phyloP scores from a whole-genome alignment of 2,888 invertebrate species.

The Cetonia aurata region DNA sequence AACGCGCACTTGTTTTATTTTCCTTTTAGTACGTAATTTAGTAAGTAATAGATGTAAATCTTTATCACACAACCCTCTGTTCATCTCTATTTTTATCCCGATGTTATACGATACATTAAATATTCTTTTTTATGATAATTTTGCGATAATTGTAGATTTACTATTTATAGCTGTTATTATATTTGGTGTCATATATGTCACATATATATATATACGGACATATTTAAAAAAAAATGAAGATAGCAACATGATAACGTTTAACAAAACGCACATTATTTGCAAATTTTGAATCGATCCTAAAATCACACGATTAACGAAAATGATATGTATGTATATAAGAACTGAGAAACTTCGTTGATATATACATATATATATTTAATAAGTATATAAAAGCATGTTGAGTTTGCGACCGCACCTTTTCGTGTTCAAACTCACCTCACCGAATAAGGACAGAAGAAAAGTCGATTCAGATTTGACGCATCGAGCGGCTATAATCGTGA shows the following conservation, averaged over 20 bases:
- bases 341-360: neutral
- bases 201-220: constrained; percentile 4
- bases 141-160: neutral
- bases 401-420: no score
- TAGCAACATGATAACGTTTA: neutral
- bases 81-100: neutral
- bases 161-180: neutral
- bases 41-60: neutral
- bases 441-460: no score
- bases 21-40: neutral
- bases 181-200: neutral
- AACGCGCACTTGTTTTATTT: neutral
- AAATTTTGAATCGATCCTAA: constrained; percentile 20
- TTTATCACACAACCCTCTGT: neutral
- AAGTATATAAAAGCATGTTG: no score
- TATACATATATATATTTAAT: no score
- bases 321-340: neutral
- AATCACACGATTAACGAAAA: neutral
- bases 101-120: no score
- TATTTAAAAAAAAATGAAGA: neutral
- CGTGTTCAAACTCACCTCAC: no score
- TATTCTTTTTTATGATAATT: neutral
- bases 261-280: neutral
- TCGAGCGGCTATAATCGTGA: no score
- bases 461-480: no score